phyloP scores from a whole-genome alignment of 1,140 invertebrate genomes.

The Listronotus oregonensis region DNA sequence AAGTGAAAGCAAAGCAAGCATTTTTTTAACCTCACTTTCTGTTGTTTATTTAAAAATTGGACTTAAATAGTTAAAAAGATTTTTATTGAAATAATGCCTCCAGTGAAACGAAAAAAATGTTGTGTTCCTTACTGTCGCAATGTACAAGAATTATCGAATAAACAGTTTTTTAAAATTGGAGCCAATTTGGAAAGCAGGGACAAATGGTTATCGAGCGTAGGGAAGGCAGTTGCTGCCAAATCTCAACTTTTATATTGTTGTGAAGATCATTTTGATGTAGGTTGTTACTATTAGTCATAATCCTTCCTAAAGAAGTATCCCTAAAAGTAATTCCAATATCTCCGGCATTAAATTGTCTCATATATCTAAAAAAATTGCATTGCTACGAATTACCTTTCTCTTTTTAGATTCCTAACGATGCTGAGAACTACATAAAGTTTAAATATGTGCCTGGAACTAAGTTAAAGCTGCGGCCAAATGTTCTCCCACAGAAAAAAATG shows the following conservation, averaged over 20 bases:
- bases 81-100: not conserved
- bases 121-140: constrained; percentile 17
- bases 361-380: too few species aligned
- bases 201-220: constrained; percentile 1
- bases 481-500: constrained; percentile 13
- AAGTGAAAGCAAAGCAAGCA: too few species aligned
- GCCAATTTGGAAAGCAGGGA: constrained; percentile 20
- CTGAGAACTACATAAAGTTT: constrained; percentile 16
- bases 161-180: constrained; percentile 18
- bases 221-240: constrained; percentile 7
- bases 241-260: constrained; percentile 11
- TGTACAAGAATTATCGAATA: constrained; percentile 6
- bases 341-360: too few species aligned
- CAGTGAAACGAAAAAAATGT: constrained; percentile 14
- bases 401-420: constrained; percentile 20
- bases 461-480: constrained; percentile 6
- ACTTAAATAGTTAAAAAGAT: too few species aligned
- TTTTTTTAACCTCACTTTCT: too few species aligned
- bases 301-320: too few species aligned
- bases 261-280: constrained; percentile 25
- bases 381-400: too few species aligned
- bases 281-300: not conserved
- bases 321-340: too few species aligned
- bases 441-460: constrained; percentile 20
- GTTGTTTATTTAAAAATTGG: too few species aligned